phyloP scores from a whole-genome alignment of 2,888 invertebrate species.

The Lepidochrysops patricia region DNA sequence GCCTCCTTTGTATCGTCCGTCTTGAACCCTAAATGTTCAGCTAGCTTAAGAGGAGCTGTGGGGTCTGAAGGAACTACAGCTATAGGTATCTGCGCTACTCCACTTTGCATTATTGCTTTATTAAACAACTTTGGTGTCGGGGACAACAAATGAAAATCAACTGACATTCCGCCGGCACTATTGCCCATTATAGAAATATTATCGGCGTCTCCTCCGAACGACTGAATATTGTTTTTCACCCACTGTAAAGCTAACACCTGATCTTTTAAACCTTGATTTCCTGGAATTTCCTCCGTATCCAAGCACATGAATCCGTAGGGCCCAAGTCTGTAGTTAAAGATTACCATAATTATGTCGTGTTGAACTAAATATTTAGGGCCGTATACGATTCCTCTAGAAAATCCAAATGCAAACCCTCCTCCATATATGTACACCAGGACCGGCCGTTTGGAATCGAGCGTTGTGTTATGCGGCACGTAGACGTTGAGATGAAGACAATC shows the following conservation, averaged over 20 bases:
- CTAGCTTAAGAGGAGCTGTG: slow-evolving; percentile 27
- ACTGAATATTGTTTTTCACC: slow-evolving; percentile 33
- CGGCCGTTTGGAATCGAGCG: slow-evolving; percentile 30
- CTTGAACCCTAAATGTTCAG: slow-evolving; percentile 30
- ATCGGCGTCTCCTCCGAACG: slow-evolving; percentile 32
- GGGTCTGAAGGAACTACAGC: slow-evolving; percentile 24
- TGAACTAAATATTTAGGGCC: slow-evolving; percentile 17
- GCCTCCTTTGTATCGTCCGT: slow-evolving; percentile 30
- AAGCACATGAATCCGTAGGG: slow-evolving; percentile 35
- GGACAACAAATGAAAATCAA: slow-evolving; percentile 31
- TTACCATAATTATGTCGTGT: slow-evolving; percentile 32
- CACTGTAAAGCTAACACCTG: slow-evolving; percentile 33
- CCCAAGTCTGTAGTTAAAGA: slow-evolving; percentile 35
- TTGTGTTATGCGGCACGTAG: slow-evolving; percentile 60
- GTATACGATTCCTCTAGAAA: background rate
- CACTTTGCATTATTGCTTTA: slow-evolving; percentile 34
- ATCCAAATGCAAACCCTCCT: slow-evolving; percentile 34
- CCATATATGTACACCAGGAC: slow-evolving; percentile 53
- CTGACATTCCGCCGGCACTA: slow-evolving; percentile 25
- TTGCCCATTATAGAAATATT: slow-evolving; percentile 33
- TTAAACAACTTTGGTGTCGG: slow-evolving; percentile 29
- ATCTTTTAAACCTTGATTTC: slow-evolving; percentile 39
- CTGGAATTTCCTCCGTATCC: slow-evolving; percentile 31
- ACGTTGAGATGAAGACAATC: slow-evolving; percentile 77
- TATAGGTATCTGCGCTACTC: slow-evolving; percentile 26